Evolutionary conservation across 2,888 invertebrate genomes (phyloP), one percentile per base, ranked within the genome.

Genomic region (Oscheius sp.): DNA sequence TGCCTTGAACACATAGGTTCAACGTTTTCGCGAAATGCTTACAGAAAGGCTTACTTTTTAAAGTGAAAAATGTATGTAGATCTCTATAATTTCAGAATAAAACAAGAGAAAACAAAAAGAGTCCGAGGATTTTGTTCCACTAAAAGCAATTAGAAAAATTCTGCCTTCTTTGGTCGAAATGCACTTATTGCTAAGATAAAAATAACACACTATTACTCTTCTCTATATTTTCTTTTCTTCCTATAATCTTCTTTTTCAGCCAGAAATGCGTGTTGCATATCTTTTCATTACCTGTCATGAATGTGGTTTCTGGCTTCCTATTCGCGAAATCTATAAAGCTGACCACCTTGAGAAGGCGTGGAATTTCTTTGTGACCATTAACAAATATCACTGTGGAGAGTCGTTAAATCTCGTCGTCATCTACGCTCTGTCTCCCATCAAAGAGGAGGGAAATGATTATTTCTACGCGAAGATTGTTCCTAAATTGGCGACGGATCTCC

Each of bases 241-340:
- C 6, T 56, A 6, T 20, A 20, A 20, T 20, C 5, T 14, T n/a
- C 5, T 32, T 1, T 26, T 63, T 47, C 49, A 63, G 63, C 36
- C 49, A 0, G 32, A 63, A 26, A 41, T 68, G 24, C 54, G 59
- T 3, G 36, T 24, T 2, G 67, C 65, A 26, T 69, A 68, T 32
- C 38, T 71, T 44, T 72, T 61, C 50, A n/a, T 75, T 20, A 56
- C 67, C 17, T 75, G 75, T 44, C 33, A 64, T 5, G 67, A 73
- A 6, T 75, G 75, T 30, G 75, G 68, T 1, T 28, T 75, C 0
- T 75, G 73, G 70, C 17, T 75, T 5, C 67, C 75, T 3, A 44
- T 73, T 8, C 54, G 61, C 9, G 41, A 50, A 8, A n/a, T n/a
- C n/a, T 62, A 62, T 26, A 47, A 44, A 33, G 62, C 47, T 49